A percentile compares a stretch with the other conserved stretches of the same genome.
Evolutionary conservation across 2,888 invertebrate genomes (phyloP).

Genomic region (Nomada flava): DNA sequence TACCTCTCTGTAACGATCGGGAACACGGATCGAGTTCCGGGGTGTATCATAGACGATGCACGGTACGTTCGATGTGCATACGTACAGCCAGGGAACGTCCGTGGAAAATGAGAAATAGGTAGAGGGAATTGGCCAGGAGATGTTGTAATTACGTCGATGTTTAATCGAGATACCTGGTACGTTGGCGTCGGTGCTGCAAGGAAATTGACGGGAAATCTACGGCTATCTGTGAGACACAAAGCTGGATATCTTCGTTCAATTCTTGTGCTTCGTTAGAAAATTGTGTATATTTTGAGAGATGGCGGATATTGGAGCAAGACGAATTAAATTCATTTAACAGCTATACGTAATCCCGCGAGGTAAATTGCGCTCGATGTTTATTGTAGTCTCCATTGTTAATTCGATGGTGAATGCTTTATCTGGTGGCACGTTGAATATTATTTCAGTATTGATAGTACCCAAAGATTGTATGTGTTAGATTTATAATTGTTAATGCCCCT

Average conservation of each 20-base stretch:
- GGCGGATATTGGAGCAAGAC: background rate
- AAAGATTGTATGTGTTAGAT: too few relatives aligned
- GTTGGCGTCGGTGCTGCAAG: background rate
- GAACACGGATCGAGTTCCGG: constrained; percentile 8
- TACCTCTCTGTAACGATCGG: constrained; percentile 26
- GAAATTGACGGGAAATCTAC: background rate
- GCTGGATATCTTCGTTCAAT: background rate
- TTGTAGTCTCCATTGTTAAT: too few relatives aligned
- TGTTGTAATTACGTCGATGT: constrained; percentile 39
- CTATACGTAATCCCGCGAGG: too few relatives aligned
- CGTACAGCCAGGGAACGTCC: background rate
- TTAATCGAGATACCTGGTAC: constrained; percentile 16
- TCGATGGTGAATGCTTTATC: too few relatives aligned
- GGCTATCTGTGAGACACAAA: background rate
- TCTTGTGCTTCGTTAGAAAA: background rate
- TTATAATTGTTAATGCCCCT: too few relatives aligned
- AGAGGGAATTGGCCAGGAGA: constrained; percentile 4
- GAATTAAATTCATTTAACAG: too few relatives aligned
- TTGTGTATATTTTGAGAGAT: background rate
- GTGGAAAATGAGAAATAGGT: constrained; percentile 32
- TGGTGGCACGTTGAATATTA: too few relatives aligned
- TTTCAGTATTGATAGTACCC: too few relatives aligned
- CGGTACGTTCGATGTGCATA: background rate
- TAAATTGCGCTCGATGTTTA: too few relatives aligned
- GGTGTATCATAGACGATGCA: constrained; percentile 29